Evolutionary conservation across 1,140 invertebrate genomes (phyloP).

Genomic region (Nebria ingens): DNA sequence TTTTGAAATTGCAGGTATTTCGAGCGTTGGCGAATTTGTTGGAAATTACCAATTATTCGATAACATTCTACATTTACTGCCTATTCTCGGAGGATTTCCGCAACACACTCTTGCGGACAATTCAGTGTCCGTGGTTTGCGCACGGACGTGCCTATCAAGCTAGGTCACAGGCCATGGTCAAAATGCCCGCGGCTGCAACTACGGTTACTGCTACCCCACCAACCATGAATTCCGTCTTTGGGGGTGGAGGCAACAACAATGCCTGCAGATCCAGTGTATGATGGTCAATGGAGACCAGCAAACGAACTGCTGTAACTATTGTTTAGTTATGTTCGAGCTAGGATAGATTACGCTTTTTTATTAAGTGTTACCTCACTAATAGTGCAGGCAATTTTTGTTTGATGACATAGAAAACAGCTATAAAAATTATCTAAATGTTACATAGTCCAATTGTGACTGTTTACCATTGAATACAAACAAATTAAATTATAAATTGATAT

Average conservation of each 20-base stretch:
- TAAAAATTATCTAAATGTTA: no score
- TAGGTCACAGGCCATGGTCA: not conserved
- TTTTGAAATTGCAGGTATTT: conserved; percentile 49
- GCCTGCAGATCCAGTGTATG: not conserved
- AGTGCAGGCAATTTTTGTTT: no score
- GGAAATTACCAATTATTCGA: conserved; percentile 64
- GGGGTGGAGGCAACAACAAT: not conserved
- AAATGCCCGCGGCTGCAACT: not conserved
- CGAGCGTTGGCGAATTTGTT: conserved; percentile 60
- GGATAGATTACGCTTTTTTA: no score
- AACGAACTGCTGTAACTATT: not conserved
- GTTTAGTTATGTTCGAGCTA: no score
- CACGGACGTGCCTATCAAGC: not conserved
- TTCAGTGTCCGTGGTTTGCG: conserved; percentile 36
- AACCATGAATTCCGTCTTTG: not conserved
- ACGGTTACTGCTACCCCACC: not conserved
- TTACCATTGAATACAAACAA: no score
- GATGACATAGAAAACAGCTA: no score
- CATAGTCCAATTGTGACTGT: no score
- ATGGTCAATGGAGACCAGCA: not conserved
- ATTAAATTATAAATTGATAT: no score
- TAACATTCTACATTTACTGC: conserved; percentile 72
- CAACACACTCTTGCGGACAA: conserved; percentile 53
- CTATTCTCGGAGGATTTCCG: conserved; percentile 66
- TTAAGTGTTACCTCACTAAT: no score